phyloP scores from a whole-genome alignment of 2,888 invertebrate species.

The Mimachlamys varia region DNA sequence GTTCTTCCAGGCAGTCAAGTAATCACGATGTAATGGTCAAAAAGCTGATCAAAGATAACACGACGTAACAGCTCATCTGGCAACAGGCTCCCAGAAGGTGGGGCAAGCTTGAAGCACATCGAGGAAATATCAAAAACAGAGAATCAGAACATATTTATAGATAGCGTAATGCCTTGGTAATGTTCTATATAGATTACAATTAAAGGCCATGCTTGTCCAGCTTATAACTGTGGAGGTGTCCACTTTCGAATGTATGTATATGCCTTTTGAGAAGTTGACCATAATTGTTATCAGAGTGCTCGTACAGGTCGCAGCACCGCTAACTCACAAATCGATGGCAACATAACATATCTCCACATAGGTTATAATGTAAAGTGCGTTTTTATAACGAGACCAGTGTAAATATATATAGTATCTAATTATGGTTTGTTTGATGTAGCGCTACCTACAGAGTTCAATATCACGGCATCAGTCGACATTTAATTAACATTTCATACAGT shows the following conservation, averaged over 20 bases:
- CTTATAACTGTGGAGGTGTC: not conserved
- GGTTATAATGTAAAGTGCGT: not conserved
- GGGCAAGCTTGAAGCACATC: too few species aligned
- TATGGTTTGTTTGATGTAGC: not conserved
- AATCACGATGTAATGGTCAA: not conserved
- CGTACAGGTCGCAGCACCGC: not conserved
- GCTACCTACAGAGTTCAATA: not conserved
- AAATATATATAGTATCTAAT: not conserved
- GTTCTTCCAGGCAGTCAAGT: not conserved
- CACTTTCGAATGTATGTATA: too few species aligned
- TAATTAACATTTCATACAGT: not conserved
- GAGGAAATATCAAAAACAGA: too few species aligned
- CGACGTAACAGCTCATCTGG: not conserved
- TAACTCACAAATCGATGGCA: not conserved
- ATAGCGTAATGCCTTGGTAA: not conserved
- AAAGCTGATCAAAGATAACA: constrained; percentile 18
- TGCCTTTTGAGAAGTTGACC: not conserved
- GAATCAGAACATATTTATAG: too few species aligned
- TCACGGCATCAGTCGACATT: not conserved
- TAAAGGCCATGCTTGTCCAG: not conserved
- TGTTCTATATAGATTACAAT: not conserved
- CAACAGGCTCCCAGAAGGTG: too few species aligned
- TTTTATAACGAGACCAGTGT: not conserved
- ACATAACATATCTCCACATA: not conserved
- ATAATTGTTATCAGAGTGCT: not conserved